Base-by-base conservation (phyloP, 1,140 invertebrate species). In the Magallana gigas region DNA sequence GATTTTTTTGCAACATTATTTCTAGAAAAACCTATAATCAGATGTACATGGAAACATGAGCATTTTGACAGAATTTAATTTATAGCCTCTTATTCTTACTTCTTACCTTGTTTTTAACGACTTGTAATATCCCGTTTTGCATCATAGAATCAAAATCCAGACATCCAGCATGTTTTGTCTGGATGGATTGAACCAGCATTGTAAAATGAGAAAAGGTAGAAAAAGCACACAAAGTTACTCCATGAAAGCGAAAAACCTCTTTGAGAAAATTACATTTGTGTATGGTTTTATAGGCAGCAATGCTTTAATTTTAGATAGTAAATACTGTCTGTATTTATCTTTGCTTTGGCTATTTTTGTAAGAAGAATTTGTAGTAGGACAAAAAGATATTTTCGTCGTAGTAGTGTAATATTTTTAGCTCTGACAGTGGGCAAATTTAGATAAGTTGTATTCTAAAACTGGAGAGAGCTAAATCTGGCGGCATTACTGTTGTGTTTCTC, bases 371-470 rank as follows among this genome's bases (percentile, higher is more conserved):
- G 68, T 76, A 76, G 68, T 76, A 76, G 68, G 68, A 76, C 68
- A 76, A 76, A 76, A 76, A 76, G 68, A 76, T 76, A 76, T 76
- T 76, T 76, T 76, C 68, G 68, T 76, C 68, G 68, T 76, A 76
- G 68, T 76, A 76, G 68, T 23, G 68, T 76, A 76, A 76, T 76
- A 76, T 76, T 76, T 76, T 76, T 76, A 76, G 68, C 68, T 76
- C 68, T 76, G 68, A 76, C 68, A 76, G 68, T 76, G 68, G 68
- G 68, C 68, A 76, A 76, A 76, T 76, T 76, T 76, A 76, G 68
- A 76, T 76, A 76, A 76, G 68, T 76, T 76, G 68, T 76, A 76
- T 76, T 76, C 68, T 76, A 76, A 76, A 76, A 76, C 68, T 76
- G 68, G 68, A 76, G 68, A 76, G 23, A 76, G 68, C 68, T 76